Percentiles rank a stretch among this genome's conserved stretches.
Evolutionary conservation across 2,113 vertebrate genomes (phyloP).

Genomic region (Aegypius monachus): DNA sequence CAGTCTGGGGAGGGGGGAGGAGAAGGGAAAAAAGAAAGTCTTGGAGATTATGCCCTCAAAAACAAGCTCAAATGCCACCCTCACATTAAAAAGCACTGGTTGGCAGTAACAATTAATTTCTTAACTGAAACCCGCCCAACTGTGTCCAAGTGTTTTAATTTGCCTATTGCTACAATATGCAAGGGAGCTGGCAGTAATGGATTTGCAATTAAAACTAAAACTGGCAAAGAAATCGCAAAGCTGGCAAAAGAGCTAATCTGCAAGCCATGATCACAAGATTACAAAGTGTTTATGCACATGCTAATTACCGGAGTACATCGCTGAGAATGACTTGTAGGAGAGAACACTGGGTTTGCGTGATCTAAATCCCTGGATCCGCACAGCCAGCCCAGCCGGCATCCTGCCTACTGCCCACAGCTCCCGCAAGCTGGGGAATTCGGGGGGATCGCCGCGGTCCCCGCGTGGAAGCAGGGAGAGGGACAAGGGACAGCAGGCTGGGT

Average conservation of each 20-base stretch:
- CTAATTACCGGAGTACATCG: slow-evolving; percentile 53
- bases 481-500: neutral
- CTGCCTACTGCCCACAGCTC: neutral
- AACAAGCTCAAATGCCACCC: slow-evolving; percentile 56
- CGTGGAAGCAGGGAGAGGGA: neutral
- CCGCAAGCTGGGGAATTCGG: neutral
- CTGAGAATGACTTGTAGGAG: slow-evolving; percentile 48
- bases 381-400: rapidly evolving
- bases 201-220: slow-evolving; percentile 72
- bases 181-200: slow-evolving; percentile 67
- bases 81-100: slow-evolving; percentile 52
- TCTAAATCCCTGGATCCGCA: neutral
- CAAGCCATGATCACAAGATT: slow-evolving; percentile 71
- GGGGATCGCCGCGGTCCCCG: rapidly evolving
- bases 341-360: neutral
- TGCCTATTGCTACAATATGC: slow-evolving; percentile 66
- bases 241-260: slow-evolving; percentile 68
- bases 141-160: slow-evolving; percentile 67
- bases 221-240: slow-evolving; percentile 68
- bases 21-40: slow-evolving; percentile 30
- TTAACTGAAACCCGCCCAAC: slow-evolving; percentile 66
- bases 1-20: slow-evolving; percentile 15
- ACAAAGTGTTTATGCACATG: slow-evolving; percentile 66
- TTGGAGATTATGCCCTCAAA: slow-evolving; percentile 47
- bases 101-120: slow-evolving; percentile 67